Evolutionary conservation across 2,888 invertebrate genomes (phyloP).

Genomic region (Bhutanitis thaidina): DNA sequence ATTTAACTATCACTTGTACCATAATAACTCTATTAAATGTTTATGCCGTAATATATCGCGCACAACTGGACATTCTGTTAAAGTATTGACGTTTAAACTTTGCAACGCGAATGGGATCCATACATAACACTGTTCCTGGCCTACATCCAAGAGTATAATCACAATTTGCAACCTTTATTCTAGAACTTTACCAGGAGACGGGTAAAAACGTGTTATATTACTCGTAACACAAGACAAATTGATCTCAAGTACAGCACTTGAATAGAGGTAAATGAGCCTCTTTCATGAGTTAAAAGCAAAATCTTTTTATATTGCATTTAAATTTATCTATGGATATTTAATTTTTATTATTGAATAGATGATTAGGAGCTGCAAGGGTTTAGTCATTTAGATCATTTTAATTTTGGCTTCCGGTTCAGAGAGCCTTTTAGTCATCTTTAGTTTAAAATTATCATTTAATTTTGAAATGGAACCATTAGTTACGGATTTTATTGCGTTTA

Average conservation of each 20-base stretch:
- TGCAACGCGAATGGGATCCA: background rate
- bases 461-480: too few relatives aligned
- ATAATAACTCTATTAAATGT: too few relatives aligned
- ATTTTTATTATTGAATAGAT: too few relatives aligned
- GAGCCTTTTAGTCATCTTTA: too few relatives aligned
- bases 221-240: constrained; percentile 17
- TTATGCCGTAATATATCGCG: too few relatives aligned
- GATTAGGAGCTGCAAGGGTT: too few relatives aligned
- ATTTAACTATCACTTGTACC: too few relatives aligned
- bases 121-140: constrained; percentile 6
- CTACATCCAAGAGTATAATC: constrained; percentile 16
- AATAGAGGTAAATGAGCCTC: constrained; percentile 4
- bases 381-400: too few relatives aligned
- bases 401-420: too few relatives aligned
- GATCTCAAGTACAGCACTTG: background rate
- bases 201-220: constrained; percentile 14
- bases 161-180: constrained; percentile 14
- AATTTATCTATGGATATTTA: background rate
- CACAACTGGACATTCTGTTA: constrained; percentile 1
- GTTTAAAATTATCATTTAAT: too few relatives aligned
- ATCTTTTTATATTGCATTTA: constrained; percentile 1
- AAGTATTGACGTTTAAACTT: constrained; percentile 4
- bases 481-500: too few relatives aligned
- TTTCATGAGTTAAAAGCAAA: constrained; percentile 1
- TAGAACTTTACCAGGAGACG: constrained; percentile 2